Conservation (phyloP, 2,888 invertebrate species). For the Xestia ashworthii region DNA sequence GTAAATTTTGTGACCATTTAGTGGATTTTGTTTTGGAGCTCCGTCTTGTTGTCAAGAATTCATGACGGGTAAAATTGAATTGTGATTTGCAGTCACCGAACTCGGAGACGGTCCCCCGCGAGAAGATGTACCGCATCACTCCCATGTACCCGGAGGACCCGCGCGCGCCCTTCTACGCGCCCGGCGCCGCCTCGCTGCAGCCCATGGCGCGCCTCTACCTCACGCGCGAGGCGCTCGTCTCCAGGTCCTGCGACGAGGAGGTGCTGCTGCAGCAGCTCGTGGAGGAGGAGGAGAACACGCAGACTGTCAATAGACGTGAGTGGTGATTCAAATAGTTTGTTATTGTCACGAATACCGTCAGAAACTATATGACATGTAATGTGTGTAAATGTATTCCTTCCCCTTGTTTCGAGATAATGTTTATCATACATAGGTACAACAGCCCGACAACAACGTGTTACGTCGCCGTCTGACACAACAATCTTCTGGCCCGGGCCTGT, state of each 20-base stretch:
- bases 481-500: not conserved
- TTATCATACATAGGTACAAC: not conserved
- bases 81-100: slow-evolving; percentile 92
- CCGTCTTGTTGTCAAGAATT: not conserved
- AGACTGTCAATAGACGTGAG: slow-evolving; percentile 93
- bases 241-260: slow-evolving; percentile 93
- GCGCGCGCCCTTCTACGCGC: slow-evolving; percentile 97
- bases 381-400: too few relatives aligned
- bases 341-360: too few relatives aligned
- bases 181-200: slow-evolving; percentile 92
- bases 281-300: slow-evolving; percentile 93
- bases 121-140: slow-evolving; percentile 97
- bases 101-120: slow-evolving; percentile 94
- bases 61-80: not conserved
- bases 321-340: slow-evolving; percentile 53
- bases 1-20: not conserved
- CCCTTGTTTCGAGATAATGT: not conserved
- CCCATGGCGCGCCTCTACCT: slow-evolving; percentile 96
- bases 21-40: not conserved
- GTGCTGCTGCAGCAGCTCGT: slow-evolving; percentile 90
- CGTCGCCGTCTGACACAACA: not conserved
- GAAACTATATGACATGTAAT: too few relatives aligned
- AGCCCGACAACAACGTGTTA: not conserved
- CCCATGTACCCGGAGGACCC: slow-evolving; percentile 97
- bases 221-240: slow-evolving; percentile 93